phyloP scores from a whole-genome alignment of 2,888 invertebrate species.

The Prenolepis imparis region DNA sequence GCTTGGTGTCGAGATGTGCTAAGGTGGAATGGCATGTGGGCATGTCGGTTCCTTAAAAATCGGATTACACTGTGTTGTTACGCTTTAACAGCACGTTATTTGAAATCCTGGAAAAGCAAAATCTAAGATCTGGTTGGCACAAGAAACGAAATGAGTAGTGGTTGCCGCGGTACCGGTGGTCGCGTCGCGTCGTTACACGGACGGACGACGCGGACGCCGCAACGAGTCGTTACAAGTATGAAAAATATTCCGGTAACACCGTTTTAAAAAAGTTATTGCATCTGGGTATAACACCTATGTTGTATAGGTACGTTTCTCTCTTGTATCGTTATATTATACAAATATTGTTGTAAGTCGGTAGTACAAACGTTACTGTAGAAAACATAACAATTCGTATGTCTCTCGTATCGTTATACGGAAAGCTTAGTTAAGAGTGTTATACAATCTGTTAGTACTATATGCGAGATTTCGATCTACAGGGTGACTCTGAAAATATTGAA shows the following conservation, averaged over 20 bases:
- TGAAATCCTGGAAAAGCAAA: conserved; percentile 73
- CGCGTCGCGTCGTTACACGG: conserved; percentile 31
- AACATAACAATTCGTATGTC: conserved; percentile 84
- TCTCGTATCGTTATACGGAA: conserved; percentile 78
- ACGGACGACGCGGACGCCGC: conserved; percentile 52
- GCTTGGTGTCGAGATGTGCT: conserved; percentile 69
- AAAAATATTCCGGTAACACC: conserved; percentile 79
- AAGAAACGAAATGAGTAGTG: conserved; percentile 83
- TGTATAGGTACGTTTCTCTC: conserved; percentile 81
- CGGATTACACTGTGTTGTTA: conserved; percentile 45
- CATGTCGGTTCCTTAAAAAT: conserved; percentile 56
- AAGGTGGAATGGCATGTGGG: conserved; percentile 59
- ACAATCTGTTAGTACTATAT: conserved; percentile 73
- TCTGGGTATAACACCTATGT: conserved; percentile 83
- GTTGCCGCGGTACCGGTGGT: conserved; percentile 57
- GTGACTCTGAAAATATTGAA: conserved; percentile 72
- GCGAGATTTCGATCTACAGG: conserved; percentile 76
- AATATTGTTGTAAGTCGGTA: conserved; percentile 85
- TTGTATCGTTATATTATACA: conserved; percentile 84
- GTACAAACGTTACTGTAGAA: conserved; percentile 86
- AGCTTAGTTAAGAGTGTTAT: conserved; percentile 81
- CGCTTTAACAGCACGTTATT: conserved; percentile 47
- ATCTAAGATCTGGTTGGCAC: conserved; percentile 83
- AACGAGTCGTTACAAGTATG: conserved; percentile 74
- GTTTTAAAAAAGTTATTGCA: conserved; percentile 86